phyloP scores from a whole-genome alignment of 2,888 invertebrate species.

The Zhuqinia jingwanae region DNA sequence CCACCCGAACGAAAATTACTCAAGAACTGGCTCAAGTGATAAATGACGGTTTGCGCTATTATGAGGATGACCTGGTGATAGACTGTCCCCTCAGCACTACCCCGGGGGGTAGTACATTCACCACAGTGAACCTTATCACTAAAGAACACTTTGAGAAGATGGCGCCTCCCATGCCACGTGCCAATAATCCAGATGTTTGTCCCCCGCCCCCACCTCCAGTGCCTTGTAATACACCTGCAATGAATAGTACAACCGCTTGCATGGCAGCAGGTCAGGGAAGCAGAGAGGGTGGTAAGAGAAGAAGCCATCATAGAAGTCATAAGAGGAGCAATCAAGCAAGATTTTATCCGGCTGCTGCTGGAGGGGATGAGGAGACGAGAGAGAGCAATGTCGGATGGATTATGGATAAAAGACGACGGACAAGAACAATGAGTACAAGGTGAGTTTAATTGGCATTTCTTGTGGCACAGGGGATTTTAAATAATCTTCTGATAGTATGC shows the following conservation, averaged over 20 bases:
- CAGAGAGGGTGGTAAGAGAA: neutral
- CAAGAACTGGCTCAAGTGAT: conserved; percentile 97
- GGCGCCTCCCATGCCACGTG: conserved; percentile 85
- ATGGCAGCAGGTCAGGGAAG: conserved; percentile 14
- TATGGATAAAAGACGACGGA: conserved; percentile 86
- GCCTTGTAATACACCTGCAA: conserved; percentile 77
- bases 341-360: conserved; percentile 71
- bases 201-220: conserved; percentile 82
- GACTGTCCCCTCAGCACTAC: conserved; percentile 47
- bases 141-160: conserved; percentile 93
- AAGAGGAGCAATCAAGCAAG: conserved; percentile 38
- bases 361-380: conserved; percentile 81
- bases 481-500: too few relatives aligned
- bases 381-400: conserved; percentile 99
- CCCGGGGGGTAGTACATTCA: conserved; percentile 63
- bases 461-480: too few relatives aligned
- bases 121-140: conserved; percentile 89
- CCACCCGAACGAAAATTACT: conserved; percentile 94
- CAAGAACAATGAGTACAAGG: conserved; percentile 75
- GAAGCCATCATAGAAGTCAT: conserved; percentile 51
- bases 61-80: conserved; percentile 91
- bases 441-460: conserved; percentile 64
- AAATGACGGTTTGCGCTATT: conserved; percentile 97
- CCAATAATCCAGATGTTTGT: conserved; percentile 88
- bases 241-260: conserved; percentile 12